Percentiles rank a stretch among this genome's conserved stretches.
Conservation (phyloP, 2,797 vertebrate genomes). For the Falco rusticolus region DNA sequence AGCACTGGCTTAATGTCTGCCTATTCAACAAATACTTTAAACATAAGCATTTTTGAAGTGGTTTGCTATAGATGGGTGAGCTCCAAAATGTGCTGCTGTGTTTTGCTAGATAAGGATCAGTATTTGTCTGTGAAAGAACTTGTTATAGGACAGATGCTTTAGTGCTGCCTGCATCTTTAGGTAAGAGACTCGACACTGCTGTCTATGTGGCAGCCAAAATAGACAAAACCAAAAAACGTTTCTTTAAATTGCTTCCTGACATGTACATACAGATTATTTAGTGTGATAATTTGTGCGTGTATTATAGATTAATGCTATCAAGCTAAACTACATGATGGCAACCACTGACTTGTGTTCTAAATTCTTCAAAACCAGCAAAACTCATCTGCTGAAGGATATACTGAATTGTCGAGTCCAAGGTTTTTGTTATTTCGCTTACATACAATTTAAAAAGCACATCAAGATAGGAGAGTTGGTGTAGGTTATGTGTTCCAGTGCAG, state of each 20-base stretch:
- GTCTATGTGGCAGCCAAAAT: background rate
- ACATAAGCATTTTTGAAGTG: background rate
- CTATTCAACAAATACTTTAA: background rate
- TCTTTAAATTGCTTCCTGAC: background rate
- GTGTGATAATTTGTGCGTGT: background rate
- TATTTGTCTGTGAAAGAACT: background rate
- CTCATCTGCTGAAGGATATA: background rate
- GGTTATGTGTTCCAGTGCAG: background rate
- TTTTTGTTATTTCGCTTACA: background rate
- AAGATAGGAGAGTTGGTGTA: background rate
- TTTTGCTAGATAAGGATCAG: background rate
- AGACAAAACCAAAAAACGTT: background rate
- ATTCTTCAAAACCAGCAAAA: background rate
- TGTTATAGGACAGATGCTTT: background rate
- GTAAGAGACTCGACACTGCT: background rate
- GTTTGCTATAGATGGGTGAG: constrained; percentile 5
- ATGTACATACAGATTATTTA: background rate
- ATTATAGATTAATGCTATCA: background rate
- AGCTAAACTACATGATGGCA: background rate
- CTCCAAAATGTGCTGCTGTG: constrained; percentile 7
- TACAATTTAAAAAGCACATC: background rate
- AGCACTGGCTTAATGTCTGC: background rate
- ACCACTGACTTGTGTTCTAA: background rate
- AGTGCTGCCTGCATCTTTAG: background rate
- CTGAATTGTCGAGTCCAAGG: background rate